Evolutionary conservation across 1,140 invertebrate genomes (phyloP), one percentile per base, ranked within the genome.

Genomic region (Pantala flavescens): DNA sequence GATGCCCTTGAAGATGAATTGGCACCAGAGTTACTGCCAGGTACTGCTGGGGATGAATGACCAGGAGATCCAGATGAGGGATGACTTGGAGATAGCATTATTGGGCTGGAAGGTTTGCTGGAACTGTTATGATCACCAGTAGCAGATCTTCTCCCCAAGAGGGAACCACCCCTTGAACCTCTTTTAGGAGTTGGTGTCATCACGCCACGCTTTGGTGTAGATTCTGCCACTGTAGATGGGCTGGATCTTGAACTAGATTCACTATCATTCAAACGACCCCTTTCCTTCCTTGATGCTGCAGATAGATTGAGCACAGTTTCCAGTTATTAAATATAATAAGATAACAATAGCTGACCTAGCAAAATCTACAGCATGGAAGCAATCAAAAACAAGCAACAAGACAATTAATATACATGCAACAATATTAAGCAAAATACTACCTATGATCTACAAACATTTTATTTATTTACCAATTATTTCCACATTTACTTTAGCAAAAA

Each of bases 181-280:
- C 49, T 16, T 14, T 63, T 63, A 5, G n/a, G 49, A 19, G 49
- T 19, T 16, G 49, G 49, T 19, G 49, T 63, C 14, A 21, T 21
- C 49, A 16, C 49, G 3, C 49, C 49, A 19, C 49, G 49, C n/a
- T 63, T 63, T 63, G 49, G 49, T 63, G 49, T 63, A 19, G 49
- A 63, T 21, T 63, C 49, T 19, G n/a, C 49, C 49, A 63, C 49
- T 5, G 49, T 63, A 19, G 49, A 16, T 19, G 49, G 49, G 12
- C 49, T 63, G 14, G 49, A 63, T 63, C 49, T 63, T 63, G 49
- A 63, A 63, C 49, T 63, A 63, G 49, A 63, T 19, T 63, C 49
- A 63, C 16, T 63, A 63, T 63, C 49, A 63, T 63, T 63, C n/a
- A 21, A 5, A 63, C 49, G 49, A 3, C 49, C 49, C n/a, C 49